These are phyloP conservation scores for Drosophila busckii DNA, from an alignment of 1,140 invertebrate species.

Conservation along the genomic window DNA sequence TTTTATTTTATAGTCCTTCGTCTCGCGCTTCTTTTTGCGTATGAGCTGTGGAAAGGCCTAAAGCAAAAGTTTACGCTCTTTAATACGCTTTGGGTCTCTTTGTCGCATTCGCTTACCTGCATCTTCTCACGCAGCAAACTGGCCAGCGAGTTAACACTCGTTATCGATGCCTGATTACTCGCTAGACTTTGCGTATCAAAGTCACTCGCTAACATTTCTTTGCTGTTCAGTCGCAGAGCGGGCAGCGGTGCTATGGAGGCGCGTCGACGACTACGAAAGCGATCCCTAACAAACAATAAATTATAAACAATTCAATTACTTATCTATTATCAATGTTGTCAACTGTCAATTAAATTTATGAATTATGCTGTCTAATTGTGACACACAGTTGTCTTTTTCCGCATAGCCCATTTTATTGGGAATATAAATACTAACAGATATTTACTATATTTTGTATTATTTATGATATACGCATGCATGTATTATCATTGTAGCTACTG, in stretches of 20 bases:
- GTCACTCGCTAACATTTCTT: slow-evolving; percentile 77
- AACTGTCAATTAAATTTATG: not conserved
- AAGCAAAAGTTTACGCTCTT: not conserved
- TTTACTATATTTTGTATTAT: no score
- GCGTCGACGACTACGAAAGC: slow-evolving; percentile 68
- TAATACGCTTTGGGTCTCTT: not conserved
- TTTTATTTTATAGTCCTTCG: slow-evolving; percentile 86
- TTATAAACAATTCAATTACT: not conserved
- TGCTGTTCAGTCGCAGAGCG: slow-evolving; percentile 68
- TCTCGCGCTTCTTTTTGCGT: slow-evolving; percentile 83
- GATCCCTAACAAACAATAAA: slow-evolving; percentile 46
- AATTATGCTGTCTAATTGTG: not conserved
- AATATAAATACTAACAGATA: no score
- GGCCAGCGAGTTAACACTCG: slow-evolving; percentile 89
- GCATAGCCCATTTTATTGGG: no score
- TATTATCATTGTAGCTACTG: no score
- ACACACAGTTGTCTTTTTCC: no score
- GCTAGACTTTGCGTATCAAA: slow-evolving; percentile 75
- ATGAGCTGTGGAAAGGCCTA: slow-evolving; percentile 80
- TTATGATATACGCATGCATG: no score
- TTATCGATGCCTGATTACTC: slow-evolving; percentile 83
- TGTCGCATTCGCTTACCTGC: slow-evolving; percentile 81
- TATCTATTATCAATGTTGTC: not conserved
- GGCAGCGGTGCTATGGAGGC: slow-evolving; percentile 74
- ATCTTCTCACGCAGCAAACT: slow-evolving; percentile 90